Evolutionary conservation across 1,140 invertebrate species (phyloP), one percentile per base, ranked within the genome.

Genomic region (Leptestheria dahalacensis): DNA sequence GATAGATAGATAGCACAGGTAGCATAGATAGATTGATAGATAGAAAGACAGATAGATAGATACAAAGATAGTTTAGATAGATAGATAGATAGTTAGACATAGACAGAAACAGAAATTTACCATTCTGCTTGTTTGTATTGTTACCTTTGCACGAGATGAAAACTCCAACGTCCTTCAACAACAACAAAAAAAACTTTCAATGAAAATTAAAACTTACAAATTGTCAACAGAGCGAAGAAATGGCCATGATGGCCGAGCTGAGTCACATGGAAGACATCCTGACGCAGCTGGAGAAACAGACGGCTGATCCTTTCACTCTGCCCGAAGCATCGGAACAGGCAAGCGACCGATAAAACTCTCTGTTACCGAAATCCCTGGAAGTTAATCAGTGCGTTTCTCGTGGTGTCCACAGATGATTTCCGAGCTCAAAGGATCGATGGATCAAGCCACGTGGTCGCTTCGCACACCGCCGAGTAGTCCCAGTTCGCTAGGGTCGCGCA

Each of bases 191-290:
- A n/a, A n/a, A 41, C 6, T 41, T 41, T 9, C 15, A 41, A 41
- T 41, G 12, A 52, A 20, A 25, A 56, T 56, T 10, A 10, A 10
- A 10, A 56, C 28, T 25, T n/a, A 24, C 26, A 10, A n/a, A 25
- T 41, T 15, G 6, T 62, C 72, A 71, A 33, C 72, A 95, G 88
- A 88, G 94, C 71, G 88, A 90, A 72, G 91, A 97, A 78, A 82
- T 95, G 46, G 82, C 84, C 6, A 86, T 93, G 82, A 68, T 96
- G 68, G 85, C 86, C 68, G 93, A 96, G 73, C 78, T 95, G 61
- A 86, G 85, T 4, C 88, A 93, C 74, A 73, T 91, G 25, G 84
- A 91, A 73, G 89, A 92, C 71, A 86, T 88, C 18, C 82, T 86
- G 54, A 82, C 86, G 64, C 83, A 86, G 68, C 72, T 93, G 59